phyloP scores from a whole-genome alignment of 2,888 invertebrate species.

The Cyrtodaria siliqua region DNA sequence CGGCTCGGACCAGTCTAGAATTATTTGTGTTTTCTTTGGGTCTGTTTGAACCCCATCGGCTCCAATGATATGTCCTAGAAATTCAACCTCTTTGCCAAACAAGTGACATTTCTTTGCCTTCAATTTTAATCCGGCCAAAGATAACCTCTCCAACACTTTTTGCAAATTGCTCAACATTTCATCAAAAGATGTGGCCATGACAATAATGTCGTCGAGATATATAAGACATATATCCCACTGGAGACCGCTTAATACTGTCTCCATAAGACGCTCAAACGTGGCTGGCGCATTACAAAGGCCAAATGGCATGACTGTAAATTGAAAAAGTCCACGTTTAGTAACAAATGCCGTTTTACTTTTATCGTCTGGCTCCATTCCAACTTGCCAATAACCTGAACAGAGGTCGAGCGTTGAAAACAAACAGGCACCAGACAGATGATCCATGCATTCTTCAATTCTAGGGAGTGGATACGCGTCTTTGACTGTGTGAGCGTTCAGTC shows the following conservation, averaged over 20 bases:
- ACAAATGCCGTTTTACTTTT: conserved; percentile 21
- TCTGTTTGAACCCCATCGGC: conserved; percentile 31
- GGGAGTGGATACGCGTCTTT: conserved; percentile 34
- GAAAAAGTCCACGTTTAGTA: conserved; percentile 23
- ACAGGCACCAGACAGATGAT: conserved; percentile 24
- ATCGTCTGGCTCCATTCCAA: conserved; percentile 21
- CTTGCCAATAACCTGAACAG: conserved; percentile 47
- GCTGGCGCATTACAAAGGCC: neutral
- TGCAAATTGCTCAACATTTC: neutral
- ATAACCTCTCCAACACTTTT: neutral
- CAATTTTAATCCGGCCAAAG: conserved; percentile 43
- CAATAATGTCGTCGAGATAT: conserved; percentile 29
- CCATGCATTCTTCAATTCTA: conserved; percentile 33
- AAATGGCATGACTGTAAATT: neutral
- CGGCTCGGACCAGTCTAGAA: no score
- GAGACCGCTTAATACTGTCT: neutral
- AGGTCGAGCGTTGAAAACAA: conserved; percentile 45
- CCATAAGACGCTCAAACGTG: neutral
- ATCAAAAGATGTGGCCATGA: neutral
- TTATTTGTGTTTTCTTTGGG: conserved; percentile 27
- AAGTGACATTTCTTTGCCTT: conserved; percentile 35
- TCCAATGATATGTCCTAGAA: conserved; percentile 41
- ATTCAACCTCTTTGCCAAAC: conserved; percentile 29
- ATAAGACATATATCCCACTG: conserved; percentile 28
- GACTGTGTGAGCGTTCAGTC: conserved; percentile 24